These are phyloP conservation scores for Fabriciana adippe DNA, from an alignment of 2,888 invertebrate genomes.

Conservation along the genomic window DNA sequence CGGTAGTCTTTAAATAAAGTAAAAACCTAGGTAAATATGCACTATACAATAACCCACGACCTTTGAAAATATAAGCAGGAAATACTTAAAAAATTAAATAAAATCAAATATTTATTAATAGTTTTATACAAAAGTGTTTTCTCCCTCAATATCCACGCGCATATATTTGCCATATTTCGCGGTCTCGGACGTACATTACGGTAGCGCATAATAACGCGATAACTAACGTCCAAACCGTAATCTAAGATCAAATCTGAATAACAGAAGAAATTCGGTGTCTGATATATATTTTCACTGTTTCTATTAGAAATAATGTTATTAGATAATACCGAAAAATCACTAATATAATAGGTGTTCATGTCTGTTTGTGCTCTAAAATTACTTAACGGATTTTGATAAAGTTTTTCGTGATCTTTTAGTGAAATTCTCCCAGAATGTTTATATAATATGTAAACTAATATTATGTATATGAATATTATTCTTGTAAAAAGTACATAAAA, in stretches of 20 bases:
- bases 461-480: too few relatives aligned
- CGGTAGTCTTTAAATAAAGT: background rate
- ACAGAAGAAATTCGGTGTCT: slow-evolving; percentile 48
- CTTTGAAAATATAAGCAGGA: slow-evolving; percentile 18
- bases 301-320: slow-evolving; percentile 37
- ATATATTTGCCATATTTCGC: slow-evolving; percentile 57
- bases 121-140: slow-evolving; percentile 37
- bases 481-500: too few relatives aligned
- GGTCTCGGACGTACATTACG: slow-evolving; percentile 49
- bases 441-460: too few relatives aligned
- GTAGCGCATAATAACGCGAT: slow-evolving; percentile 52
- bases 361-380: too few relatives aligned
- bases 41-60: too few relatives aligned
- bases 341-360: too few relatives aligned
- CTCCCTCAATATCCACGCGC: slow-evolving; percentile 49
- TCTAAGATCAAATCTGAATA: slow-evolving; percentile 57
- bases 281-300: slow-evolving; percentile 44
- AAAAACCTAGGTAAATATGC: background rate
- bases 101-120: too few relatives aligned
- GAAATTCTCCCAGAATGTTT: too few relatives aligned
- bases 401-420: too few relatives aligned
- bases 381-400: too few relatives aligned
- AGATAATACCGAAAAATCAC: background rate
- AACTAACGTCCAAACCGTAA: slow-evolving; percentile 56
- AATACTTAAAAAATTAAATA: background rate